Conservation (phyloP, 2,888 invertebrate species). For the Crepidodera aurea region DNA sequence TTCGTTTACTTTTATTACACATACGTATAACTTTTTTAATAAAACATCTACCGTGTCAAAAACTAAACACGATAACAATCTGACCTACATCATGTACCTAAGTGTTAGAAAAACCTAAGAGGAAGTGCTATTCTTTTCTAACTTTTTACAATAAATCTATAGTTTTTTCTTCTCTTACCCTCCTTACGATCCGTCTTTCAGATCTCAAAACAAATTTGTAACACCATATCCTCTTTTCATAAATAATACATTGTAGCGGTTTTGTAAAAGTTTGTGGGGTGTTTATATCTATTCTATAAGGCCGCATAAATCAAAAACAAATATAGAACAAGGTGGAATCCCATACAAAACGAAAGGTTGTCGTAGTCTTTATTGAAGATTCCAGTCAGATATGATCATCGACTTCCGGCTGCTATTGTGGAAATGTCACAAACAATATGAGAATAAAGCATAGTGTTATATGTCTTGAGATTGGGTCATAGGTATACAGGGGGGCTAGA, state of each 20-base stretch:
- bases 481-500: too few relatives aligned
- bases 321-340: slow-evolving; percentile 13
- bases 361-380: slow-evolving; percentile 13
- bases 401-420: slow-evolving; percentile 18
- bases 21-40: too few relatives aligned
- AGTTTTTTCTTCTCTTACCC: slow-evolving; percentile 7
- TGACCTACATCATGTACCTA: background rate
- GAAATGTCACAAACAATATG: slow-evolving; percentile 10
- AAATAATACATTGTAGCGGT: slow-evolving; percentile 40
- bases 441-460: background rate
- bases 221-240: slow-evolving; percentile 36
- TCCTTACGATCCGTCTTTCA: slow-evolving; percentile 18
- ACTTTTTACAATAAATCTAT: slow-evolving; percentile 14
- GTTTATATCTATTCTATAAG: slow-evolving; percentile 27
- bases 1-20: too few relatives aligned
- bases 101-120: background rate
- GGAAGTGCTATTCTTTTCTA: background rate
- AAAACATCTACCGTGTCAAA: too few relatives aligned
- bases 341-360: slow-evolving; percentile 12
- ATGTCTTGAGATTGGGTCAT: too few relatives aligned
- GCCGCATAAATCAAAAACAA: slow-evolving; percentile 12
- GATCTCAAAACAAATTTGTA: slow-evolving; percentile 36
- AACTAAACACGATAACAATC: background rate
- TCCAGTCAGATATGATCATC: slow-evolving; percentile 15
- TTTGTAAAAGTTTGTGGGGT: slow-evolving; percentile 34